Percentiles rank a stretch among this genome's conserved stretches.
Evolutionary conservation across 2,888 invertebrate genomes (phyloP).

Genomic region (Platycnemis pennipes): DNA sequence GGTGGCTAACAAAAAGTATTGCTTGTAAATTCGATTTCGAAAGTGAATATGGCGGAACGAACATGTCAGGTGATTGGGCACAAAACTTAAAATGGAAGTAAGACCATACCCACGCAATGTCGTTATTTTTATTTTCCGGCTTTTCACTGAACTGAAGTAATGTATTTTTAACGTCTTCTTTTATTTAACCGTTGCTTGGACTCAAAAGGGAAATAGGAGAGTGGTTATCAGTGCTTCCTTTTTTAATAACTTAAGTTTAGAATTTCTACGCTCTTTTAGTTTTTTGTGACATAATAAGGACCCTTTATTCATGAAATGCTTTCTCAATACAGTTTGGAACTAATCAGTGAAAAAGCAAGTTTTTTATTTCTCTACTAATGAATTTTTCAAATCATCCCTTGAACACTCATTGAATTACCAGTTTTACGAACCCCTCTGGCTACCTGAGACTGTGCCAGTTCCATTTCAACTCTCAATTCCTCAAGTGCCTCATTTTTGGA

Average conservation of each 20-base stretch:
- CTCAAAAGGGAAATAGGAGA: not conserved
- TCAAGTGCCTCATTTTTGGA: constrained; percentile 1
- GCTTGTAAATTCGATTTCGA: not conserved
- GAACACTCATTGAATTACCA: not conserved
- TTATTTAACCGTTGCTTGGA: not conserved
- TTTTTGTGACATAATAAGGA: not conserved
- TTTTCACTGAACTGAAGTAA: not conserved
- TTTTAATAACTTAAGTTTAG: not conserved
- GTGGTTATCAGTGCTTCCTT: not conserved
- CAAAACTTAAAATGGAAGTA: not conserved
- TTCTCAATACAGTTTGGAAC: not conserved
- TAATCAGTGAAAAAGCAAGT: not conserved
- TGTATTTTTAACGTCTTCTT: not conserved
- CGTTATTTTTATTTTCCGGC: not conserved
- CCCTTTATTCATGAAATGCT: not conserved
- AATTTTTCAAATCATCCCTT: not conserved
- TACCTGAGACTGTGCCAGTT: constrained; percentile 26
- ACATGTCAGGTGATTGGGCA: not conserved
- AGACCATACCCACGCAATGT: not conserved
- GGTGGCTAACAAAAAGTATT: not conserved
- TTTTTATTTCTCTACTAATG: not conserved
- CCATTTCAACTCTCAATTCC: not conserved
- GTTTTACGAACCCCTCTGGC: not conserved
- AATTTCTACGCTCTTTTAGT: not conserved
- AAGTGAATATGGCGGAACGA: not conserved